Evolutionary conservation across 2,797 vertebrate genomes (phyloP).

Genomic region (Morus bassanus): DNA sequence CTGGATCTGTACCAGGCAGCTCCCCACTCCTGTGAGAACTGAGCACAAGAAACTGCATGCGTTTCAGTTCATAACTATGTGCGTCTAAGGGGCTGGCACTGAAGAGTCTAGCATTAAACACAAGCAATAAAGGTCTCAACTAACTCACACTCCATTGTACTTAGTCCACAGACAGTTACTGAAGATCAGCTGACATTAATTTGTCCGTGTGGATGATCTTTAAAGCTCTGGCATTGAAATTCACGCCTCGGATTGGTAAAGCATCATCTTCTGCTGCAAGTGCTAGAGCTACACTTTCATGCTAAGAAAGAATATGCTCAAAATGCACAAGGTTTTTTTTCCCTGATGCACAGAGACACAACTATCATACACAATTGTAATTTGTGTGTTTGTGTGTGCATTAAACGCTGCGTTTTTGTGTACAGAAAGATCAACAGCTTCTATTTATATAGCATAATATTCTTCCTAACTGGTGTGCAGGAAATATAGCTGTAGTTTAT

Average conservation of each 20-base stretch:
- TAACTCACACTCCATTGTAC: background rate
- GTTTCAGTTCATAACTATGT: background rate
- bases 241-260: background rate
- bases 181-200: background rate
- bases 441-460: background rate
- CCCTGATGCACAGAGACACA: background rate
- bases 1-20: background rate
- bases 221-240: background rate
- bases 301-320: background rate
- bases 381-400: rapidly evolving
- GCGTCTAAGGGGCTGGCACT: background rate
- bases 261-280: background rate
- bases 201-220: background rate
- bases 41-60: background rate
- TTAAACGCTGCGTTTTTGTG: background rate
- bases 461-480: background rate
- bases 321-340: background rate
- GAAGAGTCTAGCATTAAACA: background rate
- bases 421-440: background rate
- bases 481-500: background rate
- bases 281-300: background rate
- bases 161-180: background rate
- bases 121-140: background rate
- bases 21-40: background rate
- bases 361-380: background rate